These are phyloP conservation scores for Phylloscopus trochilus DNA, from an alignment of 2,113 vertebrate genomes.

Conservation along the genomic window DNA sequence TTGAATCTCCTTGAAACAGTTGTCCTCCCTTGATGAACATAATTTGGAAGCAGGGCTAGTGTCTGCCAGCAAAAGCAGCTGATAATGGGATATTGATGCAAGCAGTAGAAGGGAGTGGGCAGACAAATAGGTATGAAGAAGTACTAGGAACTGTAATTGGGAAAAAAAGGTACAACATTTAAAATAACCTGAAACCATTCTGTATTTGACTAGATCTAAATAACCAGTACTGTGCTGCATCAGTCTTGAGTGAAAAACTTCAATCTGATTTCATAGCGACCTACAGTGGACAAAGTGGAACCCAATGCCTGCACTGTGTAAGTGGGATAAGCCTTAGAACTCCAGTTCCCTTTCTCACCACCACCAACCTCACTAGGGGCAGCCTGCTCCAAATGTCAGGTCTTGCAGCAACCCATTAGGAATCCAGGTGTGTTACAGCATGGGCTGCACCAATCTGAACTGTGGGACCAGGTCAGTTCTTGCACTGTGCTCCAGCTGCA, in stretches of 20 bases:
- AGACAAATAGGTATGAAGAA: background rate
- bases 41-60: slow-evolving; percentile 30
- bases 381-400: background rate
- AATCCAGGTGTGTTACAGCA: background rate
- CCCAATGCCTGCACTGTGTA: background rate
- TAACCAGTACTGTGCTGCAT: background rate
- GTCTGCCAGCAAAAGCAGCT: slow-evolving; percentile 4
- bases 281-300: background rate
- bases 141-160: background rate
- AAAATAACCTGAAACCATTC: background rate
- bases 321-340: background rate
- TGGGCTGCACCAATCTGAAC: background rate
- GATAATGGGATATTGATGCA: slow-evolving; percentile 43
- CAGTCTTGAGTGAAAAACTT: background rate
- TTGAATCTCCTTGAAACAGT: slow-evolving; percentile 49
- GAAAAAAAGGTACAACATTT: background rate
- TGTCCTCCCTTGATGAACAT: slow-evolving; percentile 13
- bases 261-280: background rate
- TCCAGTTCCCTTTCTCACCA: background rate
- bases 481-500: background rate
- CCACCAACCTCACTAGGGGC: background rate
- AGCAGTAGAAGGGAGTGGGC: background rate
- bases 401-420: background rate
- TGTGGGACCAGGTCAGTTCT: background rate
- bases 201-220: slow-evolving; percentile 3